These are phyloP conservation scores for Altica lythri DNA, from an alignment of 2,888 invertebrate genomes.

Conservation along the genomic window DNA sequence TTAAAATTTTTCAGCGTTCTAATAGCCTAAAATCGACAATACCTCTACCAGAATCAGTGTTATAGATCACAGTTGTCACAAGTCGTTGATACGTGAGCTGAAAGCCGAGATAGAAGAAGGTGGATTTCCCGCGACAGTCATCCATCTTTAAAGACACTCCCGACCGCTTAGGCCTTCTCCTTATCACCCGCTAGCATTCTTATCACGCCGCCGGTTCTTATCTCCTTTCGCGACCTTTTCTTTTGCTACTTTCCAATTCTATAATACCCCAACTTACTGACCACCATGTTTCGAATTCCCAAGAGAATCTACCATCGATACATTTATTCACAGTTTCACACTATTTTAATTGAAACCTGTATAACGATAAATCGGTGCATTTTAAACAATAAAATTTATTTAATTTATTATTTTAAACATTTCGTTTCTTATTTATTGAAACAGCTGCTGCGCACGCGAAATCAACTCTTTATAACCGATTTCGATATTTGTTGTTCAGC, in stretches of 20 bases:
- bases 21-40: slow-evolving; percentile 30
- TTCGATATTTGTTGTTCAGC: too few species aligned
- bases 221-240: slow-evolving; percentile 55
- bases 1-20: slow-evolving; percentile 31
- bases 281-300: slow-evolving; percentile 44
- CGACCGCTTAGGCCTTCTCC: slow-evolving; percentile 54
- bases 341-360: too few species aligned
- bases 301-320: slow-evolving; percentile 45
- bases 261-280: slow-evolving; percentile 33
- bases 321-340: too few species aligned
- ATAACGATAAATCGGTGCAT: too few species aligned
- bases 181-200: slow-evolving; percentile 57
- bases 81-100: slow-evolving; percentile 56
- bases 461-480: neutral
- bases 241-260: slow-evolving; percentile 40
- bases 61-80: slow-evolving; percentile 58
- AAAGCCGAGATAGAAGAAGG: slow-evolving; percentile 52
- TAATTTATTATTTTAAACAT: too few species aligned
- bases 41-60: slow-evolving; percentile 50
- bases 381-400: too few species aligned
- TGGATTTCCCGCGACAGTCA: slow-evolving; percentile 59
- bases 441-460: too few species aligned
- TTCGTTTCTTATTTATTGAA: too few species aligned
- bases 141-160: slow-evolving; percentile 59
- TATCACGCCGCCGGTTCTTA: slow-evolving; percentile 53